Evolutionary conservation across 1,140 invertebrate species (phyloP), one percentile per base, ranked within the genome.

Genomic region (Ceratosolen fusciceps): DNA sequence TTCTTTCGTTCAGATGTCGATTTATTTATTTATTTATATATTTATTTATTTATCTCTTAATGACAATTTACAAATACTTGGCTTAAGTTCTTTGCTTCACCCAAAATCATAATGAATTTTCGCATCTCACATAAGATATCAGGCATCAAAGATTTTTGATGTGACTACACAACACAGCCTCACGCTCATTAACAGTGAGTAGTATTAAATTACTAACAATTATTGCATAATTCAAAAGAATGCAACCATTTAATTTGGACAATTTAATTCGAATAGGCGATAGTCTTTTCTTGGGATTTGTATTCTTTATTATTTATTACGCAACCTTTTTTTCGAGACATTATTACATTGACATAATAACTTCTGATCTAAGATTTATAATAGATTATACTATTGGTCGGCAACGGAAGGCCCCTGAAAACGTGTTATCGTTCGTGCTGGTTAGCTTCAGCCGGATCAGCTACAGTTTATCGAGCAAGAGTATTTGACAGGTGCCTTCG

Each of bases 41-140:
- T n/a, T n/a, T n/a, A n/a, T n/a, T 78, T 78, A 78, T 78, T 78
- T 71, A 77, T 78, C 68, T 78, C 39, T 1, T 78, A 72, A 78
- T 79, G 70, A 79, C 77, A 79, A 79, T 79, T 79, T 79, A 79
- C 77, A 79, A 79, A 79, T 65, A 73, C 21, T 54, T 54, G 49
- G 47, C 54, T 71, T 12, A 60, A 68, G 21, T 56, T 43, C 29
- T 71, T 52, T 39, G 16, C 31, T 62, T 58, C n/a, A 60, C 29
- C 21, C n/a, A 68, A 47, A 43, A 47, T 16, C 1, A 47, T 26
- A 68, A 68, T 3, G 7, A 65, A 62, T 39, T 65, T 8, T 65
- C 29, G 58, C 56, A 62, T 37, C 56, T 62, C 37, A 74, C 24
- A 47, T 58, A 29, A n/a, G 34, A 39, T 3, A 60, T 74, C 72